phyloP scores from a whole-genome alignment of 1,140 invertebrate genomes.

The Contarinia nasturtii region DNA sequence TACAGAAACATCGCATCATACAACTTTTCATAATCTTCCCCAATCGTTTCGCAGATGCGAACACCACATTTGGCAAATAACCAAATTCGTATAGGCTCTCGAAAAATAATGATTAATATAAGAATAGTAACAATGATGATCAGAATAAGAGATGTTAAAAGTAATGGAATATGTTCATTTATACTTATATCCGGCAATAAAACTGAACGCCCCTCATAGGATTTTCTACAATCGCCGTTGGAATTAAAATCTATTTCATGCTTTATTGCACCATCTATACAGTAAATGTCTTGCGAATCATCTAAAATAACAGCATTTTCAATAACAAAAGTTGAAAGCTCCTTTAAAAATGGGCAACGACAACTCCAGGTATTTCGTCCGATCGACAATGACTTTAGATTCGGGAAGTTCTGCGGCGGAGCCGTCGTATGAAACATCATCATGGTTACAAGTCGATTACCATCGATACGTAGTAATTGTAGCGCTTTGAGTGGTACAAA shows the following conservation, averaged over 20 bases:
- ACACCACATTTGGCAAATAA: conserved; percentile 74
- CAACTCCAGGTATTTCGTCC: conserved; percentile 76
- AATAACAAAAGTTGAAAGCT: conserved; percentile 61
- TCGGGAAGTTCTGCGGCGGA: conserved; percentile 15
- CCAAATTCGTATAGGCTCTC: conserved; percentile 72
- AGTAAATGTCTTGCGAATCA: conserved; percentile 57
- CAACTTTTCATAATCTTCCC: conserved; percentile 62
- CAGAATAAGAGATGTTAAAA: conserved; percentile 54
- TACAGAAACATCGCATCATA: conserved; percentile 89
- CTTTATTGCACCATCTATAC: conserved; percentile 55
- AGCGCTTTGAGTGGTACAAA: conserved; percentile 54
- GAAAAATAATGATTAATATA: conserved; percentile 61
- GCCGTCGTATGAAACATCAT: conserved; percentile 13
- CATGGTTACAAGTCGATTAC: conserved; percentile 52
- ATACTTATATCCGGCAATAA: conserved; percentile 44
- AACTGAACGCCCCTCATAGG: conserved; percentile 51
- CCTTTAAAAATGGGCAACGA: conserved; percentile 71
- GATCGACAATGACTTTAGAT: conserved; percentile 51
- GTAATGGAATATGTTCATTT: conserved; percentile 57
- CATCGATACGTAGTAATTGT: conserved; percentile 62
- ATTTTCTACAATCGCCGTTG: conserved; percentile 32
- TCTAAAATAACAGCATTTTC: conserved; percentile 62
- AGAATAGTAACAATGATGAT: conserved; percentile 53
- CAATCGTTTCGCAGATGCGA: conserved; percentile 38
- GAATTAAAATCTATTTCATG: conserved; percentile 60